Base-by-base conservation (phyloP, 2,797 vertebrate genomes). In the Lycodopsis pacificus region DNA sequence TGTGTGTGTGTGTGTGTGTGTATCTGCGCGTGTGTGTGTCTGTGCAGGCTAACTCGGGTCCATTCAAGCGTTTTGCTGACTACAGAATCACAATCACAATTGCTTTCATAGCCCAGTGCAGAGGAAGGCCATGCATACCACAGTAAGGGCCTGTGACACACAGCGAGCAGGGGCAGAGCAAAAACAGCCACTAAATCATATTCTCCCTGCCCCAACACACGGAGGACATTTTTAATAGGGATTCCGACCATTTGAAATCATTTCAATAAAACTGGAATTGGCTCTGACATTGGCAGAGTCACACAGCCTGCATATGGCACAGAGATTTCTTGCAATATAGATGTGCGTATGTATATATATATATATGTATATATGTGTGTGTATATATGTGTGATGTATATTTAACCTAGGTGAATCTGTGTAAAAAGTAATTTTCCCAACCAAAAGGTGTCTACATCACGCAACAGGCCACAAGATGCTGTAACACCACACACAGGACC, bases 51-150 rank as follows among this genome's bases (percentile, higher is more conserved):
- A 93, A 92, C 91, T 89, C 88, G 22, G 88, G 88, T 77, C 92
- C 86, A 93, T 93, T 94, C 89, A 93, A 81, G 89, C 92, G 77
- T 94, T 94, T 92, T 94, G 94, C 94, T 94, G 94, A 94, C 94
- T 94, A 91, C 61, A 59, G 92, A 92, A 88, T 93, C 93, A 93
- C 92, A 93, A 86, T 94, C 92, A 94, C 93, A 94, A 92, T 93
- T 93, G 93, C 94, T 94, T 93, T 94, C 92, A 93, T 93, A 93
- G 93, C 84, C 85, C 82, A 67, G 88, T 88, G 89, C 89, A 90
- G 91, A 91, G 92, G 90, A 93, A 91, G 91, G 92, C 88, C 87
- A 77, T 86, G 93, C 92, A 93, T 93, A 93, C 92, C 93, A 93
- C 90, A 89, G 88, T 83, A 87, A 90, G 83, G 88, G 78, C 90